phyloP scores from a whole-genome alignment of 2,797 vertebrate species.

The Paedocypris micromegethes region DNA sequence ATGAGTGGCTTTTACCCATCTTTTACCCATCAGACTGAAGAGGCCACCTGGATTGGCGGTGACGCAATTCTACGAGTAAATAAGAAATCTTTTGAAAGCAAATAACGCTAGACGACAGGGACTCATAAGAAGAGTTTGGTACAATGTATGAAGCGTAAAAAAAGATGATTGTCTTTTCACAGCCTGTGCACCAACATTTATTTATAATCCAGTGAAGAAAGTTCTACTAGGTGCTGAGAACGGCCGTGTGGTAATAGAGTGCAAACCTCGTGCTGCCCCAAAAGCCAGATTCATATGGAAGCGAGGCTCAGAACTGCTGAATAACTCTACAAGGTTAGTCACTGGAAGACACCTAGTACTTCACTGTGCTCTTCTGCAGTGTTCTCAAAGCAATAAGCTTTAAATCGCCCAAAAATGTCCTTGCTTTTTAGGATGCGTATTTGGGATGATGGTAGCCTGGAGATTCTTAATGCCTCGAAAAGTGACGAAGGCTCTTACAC shows the following conservation, averaged over 20 bases:
- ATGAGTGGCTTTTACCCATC: too few species aligned
- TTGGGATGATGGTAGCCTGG: constrained; percentile 88
- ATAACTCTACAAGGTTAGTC: constrained; percentile 81
- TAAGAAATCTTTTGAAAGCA: too few species aligned
- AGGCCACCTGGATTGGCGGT: too few species aligned
- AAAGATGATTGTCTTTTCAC: constrained; percentile 38
- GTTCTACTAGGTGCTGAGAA: constrained; percentile 87
- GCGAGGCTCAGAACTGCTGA: constrained; percentile 87
- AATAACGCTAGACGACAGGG: too few species aligned
- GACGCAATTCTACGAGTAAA: too few species aligned
- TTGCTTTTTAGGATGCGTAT: constrained; percentile 74
- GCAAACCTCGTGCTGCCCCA: constrained; percentile 91
- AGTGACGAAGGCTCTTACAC: constrained; percentile 86
- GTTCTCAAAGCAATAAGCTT: too few species aligned
- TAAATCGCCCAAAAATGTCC: not conserved
- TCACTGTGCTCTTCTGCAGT: not conserved
- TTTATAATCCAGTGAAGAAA: constrained; percentile 90
- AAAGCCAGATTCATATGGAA: constrained; percentile 88
- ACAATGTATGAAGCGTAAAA: not conserved
- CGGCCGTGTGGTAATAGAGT: constrained; percentile 88
- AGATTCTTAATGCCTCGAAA: constrained; percentile 86
- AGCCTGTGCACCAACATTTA: constrained; percentile 91
- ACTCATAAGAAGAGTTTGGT: too few species aligned
- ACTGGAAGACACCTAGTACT: not conserved
- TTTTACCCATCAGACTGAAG: too few species aligned